Evolutionary conservation across 2,113 vertebrate genomes (phyloP).

Genomic region (Martes martes): DNA sequence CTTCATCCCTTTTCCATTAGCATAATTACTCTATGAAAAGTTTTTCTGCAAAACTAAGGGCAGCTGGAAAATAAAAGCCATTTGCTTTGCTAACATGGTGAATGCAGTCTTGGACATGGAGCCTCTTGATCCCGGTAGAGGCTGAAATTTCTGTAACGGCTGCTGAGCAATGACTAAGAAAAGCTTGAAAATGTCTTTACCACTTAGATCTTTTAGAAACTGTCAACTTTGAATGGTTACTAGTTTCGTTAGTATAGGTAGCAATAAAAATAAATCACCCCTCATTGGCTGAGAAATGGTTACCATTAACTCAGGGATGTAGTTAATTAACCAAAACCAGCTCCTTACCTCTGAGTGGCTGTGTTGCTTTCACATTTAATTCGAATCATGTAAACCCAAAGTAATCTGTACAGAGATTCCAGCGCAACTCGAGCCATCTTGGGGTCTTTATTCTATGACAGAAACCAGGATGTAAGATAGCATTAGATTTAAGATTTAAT

Average conservation of each 20-base stretch:
- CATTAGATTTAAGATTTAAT: background rate
- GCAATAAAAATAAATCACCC: background rate
- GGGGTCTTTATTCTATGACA: conserved; percentile 94
- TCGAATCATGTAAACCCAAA: conserved; percentile 99
- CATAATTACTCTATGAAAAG: conserved; percentile 38
- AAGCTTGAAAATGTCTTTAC: background rate
- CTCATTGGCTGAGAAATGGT: background rate
- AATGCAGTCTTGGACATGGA: background rate
- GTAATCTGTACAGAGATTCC: conserved; percentile 96
- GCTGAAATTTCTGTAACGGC: background rate
- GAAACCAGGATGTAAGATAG: conserved; percentile 3
- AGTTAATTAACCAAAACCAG: background rate
- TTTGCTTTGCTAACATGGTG: background rate
- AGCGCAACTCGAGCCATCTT: conserved; percentile 99
- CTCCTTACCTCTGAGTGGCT: conserved; percentile 93
- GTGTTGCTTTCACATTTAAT: conserved; percentile 99
- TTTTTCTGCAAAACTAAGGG: conserved; percentile 43
- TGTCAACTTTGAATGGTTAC: background rate
- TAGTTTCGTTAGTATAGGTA: background rate
- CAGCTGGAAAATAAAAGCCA: background rate
- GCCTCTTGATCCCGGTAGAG: background rate
- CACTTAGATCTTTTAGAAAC: background rate
- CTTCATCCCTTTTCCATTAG: conserved; percentile 7
- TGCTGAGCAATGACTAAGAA: background rate
- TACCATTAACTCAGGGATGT: background rate